These are phyloP conservation scores for Martes martes DNA, from an alignment of 2,113 vertebrate species.

Conservation along the genomic window DNA sequence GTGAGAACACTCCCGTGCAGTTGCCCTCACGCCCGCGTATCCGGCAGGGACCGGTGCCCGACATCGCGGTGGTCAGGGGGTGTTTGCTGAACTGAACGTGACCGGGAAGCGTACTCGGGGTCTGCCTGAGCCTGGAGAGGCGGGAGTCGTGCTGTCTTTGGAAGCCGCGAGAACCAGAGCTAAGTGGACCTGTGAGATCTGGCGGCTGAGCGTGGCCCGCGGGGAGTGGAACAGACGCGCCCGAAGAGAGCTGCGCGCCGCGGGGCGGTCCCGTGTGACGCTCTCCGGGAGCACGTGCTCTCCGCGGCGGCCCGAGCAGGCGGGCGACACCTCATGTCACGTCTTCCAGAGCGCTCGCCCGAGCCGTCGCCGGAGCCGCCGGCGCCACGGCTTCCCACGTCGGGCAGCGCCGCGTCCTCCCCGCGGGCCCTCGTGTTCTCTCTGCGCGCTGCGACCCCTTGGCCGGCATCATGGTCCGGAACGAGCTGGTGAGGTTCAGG, in stretches of 20 bases:
- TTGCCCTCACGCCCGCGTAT: fast-evolving
- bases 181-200: background rate
- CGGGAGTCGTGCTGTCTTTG: background rate
- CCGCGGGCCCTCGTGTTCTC: background rate
- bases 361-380: background rate
- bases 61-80: fast-evolving
- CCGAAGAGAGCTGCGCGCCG: fast-evolving
- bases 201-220: fast-evolving
- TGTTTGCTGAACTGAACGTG: background rate
- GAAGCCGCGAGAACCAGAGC: no score
- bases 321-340: background rate
- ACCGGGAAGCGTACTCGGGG: background rate
- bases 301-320: background rate
- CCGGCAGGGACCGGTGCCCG: background rate
- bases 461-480: fast-evolving
- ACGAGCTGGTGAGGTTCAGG: background rate
- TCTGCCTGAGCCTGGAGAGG: background rate
- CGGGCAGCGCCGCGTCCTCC: background rate
- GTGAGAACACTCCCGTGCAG: fast-evolving
- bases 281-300: background rate
- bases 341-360: background rate
- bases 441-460: background rate
- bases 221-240: fast-evolving
- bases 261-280: fast-evolving
- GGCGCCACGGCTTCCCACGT: background rate